A percentile compares a stretch with the other conserved stretches of the same genome.
These are phyloP conservation scores for Australoheros scitulus DNA, from an alignment of 2,113 vertebrate genomes.

Conservation along the genomic window DNA sequence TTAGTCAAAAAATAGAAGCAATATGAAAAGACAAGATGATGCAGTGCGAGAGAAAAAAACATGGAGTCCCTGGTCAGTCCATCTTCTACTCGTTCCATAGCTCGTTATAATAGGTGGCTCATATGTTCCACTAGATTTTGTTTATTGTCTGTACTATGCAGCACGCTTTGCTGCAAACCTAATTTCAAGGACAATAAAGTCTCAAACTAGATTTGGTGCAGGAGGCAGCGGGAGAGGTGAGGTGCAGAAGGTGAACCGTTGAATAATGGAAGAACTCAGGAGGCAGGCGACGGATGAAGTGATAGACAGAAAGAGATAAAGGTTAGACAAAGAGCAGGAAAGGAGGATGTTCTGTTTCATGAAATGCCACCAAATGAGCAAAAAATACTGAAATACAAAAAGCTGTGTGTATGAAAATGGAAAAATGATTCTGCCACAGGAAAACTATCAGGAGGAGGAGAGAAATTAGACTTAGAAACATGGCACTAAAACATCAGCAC, in stretches of 20 bases:
- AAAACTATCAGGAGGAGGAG: background rate
- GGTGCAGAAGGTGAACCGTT: slow-evolving; percentile 38
- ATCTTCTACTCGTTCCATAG: background rate
- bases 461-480: too few relatives aligned
- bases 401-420: background rate
- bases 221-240: slow-evolving; percentile 17
- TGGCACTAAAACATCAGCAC: background rate
- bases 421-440: background rate
- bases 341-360: background rate
- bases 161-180: slow-evolving; percentile 43
- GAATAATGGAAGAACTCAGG: slow-evolving; percentile 46
- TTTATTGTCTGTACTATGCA: slow-evolving; percentile 31
- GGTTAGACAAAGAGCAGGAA: background rate
- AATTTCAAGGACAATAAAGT: slow-evolving; percentile 71
- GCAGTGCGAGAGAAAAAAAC: background rate
- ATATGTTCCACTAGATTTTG: slow-evolving; percentile 50
- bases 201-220: slow-evolving; percentile 53
- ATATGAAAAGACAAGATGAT: background rate
- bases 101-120: slow-evolving; percentile 18
- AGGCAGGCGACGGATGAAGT: background rate
- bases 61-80: background rate
- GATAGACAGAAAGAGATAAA: slow-evolving; percentile 31
- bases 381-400: background rate
- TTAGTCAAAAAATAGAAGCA: background rate
- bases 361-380: slow-evolving; percentile 12